A percentile compares a stretch with the other conserved stretches of the same genome.
phyloP scores from a whole-genome alignment of 2,113 vertebrate species.

The Columba janthina region DNA sequence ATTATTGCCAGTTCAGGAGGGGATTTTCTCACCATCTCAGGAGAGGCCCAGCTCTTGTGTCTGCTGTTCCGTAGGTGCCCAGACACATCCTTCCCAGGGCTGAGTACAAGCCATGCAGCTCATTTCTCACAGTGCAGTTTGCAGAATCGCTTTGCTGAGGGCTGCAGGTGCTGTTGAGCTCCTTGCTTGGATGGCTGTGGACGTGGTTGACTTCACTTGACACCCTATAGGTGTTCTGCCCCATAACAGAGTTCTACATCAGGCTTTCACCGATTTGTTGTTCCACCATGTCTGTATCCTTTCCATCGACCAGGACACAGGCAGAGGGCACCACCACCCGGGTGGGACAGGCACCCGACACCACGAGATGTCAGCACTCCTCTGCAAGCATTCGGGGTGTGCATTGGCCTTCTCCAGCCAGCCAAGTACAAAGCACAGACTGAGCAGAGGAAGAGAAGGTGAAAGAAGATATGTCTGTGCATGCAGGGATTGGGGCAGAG shows the following conservation, averaged over 20 bases:
- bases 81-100: background rate
- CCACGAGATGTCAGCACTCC: background rate
- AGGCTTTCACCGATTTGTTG: background rate
- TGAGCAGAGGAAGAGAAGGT: background rate
- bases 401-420: fast-evolving
- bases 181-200: fast-evolving
- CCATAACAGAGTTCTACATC: background rate
- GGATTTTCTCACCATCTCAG: background rate
- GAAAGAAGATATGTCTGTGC: background rate
- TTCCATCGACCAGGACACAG: background rate
- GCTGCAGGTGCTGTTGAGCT: background rate
- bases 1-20: background rate
- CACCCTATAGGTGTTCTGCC: background rate
- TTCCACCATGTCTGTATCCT: fast-evolving
- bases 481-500: background rate
- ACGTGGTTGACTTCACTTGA: background rate
- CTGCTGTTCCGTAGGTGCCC: background rate
- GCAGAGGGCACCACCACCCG: background rate
- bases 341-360: background rate
- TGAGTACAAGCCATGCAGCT: fast-evolving
- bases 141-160: background rate
- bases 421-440: background rate
- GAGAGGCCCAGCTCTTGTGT: background rate
- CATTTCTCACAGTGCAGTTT: background rate
- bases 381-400: too few relatives aligned